Conservation (phyloP, 2,113 vertebrate species). For the Balaeniceps rex region DNA sequence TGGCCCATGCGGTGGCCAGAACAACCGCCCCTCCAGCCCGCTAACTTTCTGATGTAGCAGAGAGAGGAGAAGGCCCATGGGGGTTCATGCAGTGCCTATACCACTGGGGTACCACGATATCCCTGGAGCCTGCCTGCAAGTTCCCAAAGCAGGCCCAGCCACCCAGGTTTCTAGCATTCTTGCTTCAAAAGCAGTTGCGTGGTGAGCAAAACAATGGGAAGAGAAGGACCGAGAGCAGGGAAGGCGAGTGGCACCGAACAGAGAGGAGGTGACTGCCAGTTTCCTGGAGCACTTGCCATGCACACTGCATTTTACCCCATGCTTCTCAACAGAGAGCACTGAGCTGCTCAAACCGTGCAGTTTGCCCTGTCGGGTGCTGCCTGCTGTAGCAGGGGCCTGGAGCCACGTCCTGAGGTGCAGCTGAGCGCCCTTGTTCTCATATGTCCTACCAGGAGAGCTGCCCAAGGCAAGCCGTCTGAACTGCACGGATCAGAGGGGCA, state of each 20-base stretch:
- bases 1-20: neutral
- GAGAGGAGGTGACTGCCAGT: neutral
- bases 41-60: neutral
- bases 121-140: neutral
- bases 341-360: fast-evolving
- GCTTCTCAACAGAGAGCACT: neutral
- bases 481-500: fast-evolving
- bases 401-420: neutral
- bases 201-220: neutral
- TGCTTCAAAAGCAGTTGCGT: neutral
- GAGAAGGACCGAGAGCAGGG: neutral
- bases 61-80: neutral
- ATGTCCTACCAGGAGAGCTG: neutral
- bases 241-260: neutral
- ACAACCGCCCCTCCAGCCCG: neutral
- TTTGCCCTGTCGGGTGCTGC: neutral
- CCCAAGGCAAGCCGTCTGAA: fast-evolving
- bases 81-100: neutral
- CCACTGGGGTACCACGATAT: fast-evolving
- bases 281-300: neutral
- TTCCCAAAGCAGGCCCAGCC: neutral
- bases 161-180: neutral
- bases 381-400: fast-evolving
- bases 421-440: neutral
- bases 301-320: neutral